Base-by-base conservation (phyloP, 2,888 invertebrate species). In the Philereme transversata region DNA sequence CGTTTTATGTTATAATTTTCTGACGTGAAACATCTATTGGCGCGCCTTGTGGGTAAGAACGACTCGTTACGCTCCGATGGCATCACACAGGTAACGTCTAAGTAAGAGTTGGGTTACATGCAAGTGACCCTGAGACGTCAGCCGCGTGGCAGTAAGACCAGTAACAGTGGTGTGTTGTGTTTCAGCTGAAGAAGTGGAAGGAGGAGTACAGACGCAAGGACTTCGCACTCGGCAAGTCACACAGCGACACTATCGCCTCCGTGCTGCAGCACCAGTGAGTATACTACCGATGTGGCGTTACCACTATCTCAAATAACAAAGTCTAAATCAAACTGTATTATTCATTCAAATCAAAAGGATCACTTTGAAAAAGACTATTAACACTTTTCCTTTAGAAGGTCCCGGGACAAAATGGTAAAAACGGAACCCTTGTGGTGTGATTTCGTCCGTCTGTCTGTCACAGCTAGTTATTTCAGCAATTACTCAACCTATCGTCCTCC, bases 261-360 rank as follows among this genome's bases (percentile, higher is more conserved):
- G 95, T 95, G 61, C 83, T 97, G 4, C 89, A 93, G 50, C 95
- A 96, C 78, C 95, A 96, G 96, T 96, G 79, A 93, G 95, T 94
- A 9, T 9, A 22, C 22, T 22, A 22, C 10, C 5, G 5, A 7
- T 3, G 34, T 40, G 40, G 4, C 0, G 40, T 40, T 8, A 0
- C 0, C 6, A 6, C 40, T 8, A 7, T 8, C 40, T 3, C 40
- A 6, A 8, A 8, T 6, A 36, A 7, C 5, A 4, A 36, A 7
- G 36, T 36, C 22, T 2, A 22, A 22, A 22, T 36, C 36, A 36
- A 7, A 36, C 4, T 36, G 36, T 7, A 36, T 36, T 5, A 36
- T 6, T 36, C 40, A 8, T 8, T 6, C 4, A 0, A 40, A 40
- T 36, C 36, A 22, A 22, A 22, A 22, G 22, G 22, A 22, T 22